Evolutionary conservation across 53 echinoderm and acorn worm genomes (phyloP), one percentile per base, ranked within the genome.

Genomic region (Luidia sarsii): DNA sequence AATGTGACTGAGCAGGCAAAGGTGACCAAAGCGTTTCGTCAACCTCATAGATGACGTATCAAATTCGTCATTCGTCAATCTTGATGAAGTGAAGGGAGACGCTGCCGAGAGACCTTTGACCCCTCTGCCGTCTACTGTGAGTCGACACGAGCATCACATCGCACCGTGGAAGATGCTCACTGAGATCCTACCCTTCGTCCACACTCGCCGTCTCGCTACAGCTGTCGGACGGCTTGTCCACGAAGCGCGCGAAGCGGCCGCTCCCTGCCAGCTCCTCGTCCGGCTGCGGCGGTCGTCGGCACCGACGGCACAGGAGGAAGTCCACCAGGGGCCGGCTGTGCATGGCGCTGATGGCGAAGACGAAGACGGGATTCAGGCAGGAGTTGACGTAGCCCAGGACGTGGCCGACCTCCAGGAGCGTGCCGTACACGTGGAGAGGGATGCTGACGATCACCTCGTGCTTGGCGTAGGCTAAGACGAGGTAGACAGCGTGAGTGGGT

Each of bases 381-480:
- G 72, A 72, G 33, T 72, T 72, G 0, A 72, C 72, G 55, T 56
- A 72, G 2, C 36, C 57, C 55, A 72, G 55, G 15, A 72, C 72
- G 23, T 72, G 72, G 1, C 32, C 54, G 31, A 72, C 22, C 25
- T 55, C 72, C 4, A 4, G 14, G 0, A 37, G 7, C 15, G 25
- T 56, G 14, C 24, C 2, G 25, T 23, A 25, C 11, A 54, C n/a
- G 4, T 55, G 28, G 38, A 24, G 38, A 7, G 72, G 56, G 3
- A 56, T 29, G 16, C 0, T 11, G 21, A 37, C 10, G 2, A 36
- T 21, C n/a, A 23, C 25, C 7, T 34, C 16, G 3, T 36, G 7
- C 7, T n/a, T n/a, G 2, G 16, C 21, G 63, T 63, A 56, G 24
- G 56, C 4, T 24, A 72, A 15, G 50, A 33, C 14, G 22, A 72